Conservation (phyloP, 2,888 invertebrate genomes). For the Deilephila porcellus region DNA sequence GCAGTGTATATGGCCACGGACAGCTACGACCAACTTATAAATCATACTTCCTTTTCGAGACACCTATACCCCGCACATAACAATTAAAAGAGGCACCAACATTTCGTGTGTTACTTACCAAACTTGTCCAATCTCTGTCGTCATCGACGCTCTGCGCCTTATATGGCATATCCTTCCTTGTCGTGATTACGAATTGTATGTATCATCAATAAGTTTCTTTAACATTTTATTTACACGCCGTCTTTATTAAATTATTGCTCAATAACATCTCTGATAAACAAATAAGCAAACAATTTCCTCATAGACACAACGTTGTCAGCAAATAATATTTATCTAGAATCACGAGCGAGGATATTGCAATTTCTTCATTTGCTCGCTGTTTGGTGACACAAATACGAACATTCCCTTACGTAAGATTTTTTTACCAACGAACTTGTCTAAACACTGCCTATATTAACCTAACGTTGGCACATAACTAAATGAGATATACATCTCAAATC, state of each 20-base stretch:
- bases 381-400: neutral
- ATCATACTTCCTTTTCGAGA: constrained; percentile 70
- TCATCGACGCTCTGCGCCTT: constrained; percentile 27
- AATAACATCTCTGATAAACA: neutral
- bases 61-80: constrained; percentile 52
- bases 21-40: constrained; percentile 51
- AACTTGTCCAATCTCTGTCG: constrained; percentile 38
- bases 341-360: constrained; percentile 48
- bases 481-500: too few relatives aligned
- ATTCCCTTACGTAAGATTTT: neutral
- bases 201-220: neutral
- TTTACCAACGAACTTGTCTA: neutral
- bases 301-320: constrained; percentile 45
- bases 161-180: constrained; percentile 32
- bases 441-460: neutral
- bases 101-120: constrained; percentile 34
- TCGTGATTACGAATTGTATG: constrained; percentile 9
- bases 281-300: constrained; percentile 48
- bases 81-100: constrained; percentile 32
- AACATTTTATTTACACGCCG: neutral
- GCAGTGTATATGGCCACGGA: constrained; percentile 29
- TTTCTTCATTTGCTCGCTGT: constrained; percentile 38
- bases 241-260: constrained; percentile 9
- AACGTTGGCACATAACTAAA: neutral
- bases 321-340: constrained; percentile 49